Base-by-base conservation (phyloP, 2,888 invertebrate genomes). In the Macrophya alboannulata region DNA sequence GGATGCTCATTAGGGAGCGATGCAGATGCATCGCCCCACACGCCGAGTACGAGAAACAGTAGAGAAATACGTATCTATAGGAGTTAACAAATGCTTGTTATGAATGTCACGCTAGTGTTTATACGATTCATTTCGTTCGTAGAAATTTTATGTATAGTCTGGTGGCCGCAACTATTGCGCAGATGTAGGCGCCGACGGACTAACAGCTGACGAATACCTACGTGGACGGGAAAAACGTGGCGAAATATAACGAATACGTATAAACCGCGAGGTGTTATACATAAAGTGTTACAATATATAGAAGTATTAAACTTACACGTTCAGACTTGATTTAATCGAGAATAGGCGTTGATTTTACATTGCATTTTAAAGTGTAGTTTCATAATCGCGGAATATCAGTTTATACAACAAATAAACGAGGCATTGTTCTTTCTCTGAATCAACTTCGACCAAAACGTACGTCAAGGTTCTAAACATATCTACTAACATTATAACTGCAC, bases 191-290 rank as follows among this genome's bases (percentile, higher is more conserved):
- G 31, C 59, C 17, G 43, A 79, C 79, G 21, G 43, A 37, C 81
- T 4, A 81, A 62, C 81, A 81, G 81, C 81, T 81, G 81, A 59
- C 21, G 21, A 21, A 68, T 68, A 68, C 37, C 15, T 62, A 62
- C 62, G 81, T 62, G 79, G 55, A 62, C 55, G 62, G 79, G 79
- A 59, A 79, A 79, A 79, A 79, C 62, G 79, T 81, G 81, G 81
- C 62, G 40, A 55, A 62, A 40, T 43, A 43, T 43, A 43, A 62
- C 79, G 21, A 81, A 62, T 43, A 40, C 40, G 31, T 31, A 31
- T 31, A 31, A 21, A 55, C 31, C 31, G 40, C 37, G 17, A 68
- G 68, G 17, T 68, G 37, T 17, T 68, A 12, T 6, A 25, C 4
- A 62, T 25, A 25, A 12, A 62, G 25, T 25, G 21, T 12, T 25